A percentile compares a stretch with the other conserved stretches of the same genome.
Evolutionary conservation across 2,888 invertebrate genomes (phyloP).

Genomic region (Tetranychus piercei): DNA sequence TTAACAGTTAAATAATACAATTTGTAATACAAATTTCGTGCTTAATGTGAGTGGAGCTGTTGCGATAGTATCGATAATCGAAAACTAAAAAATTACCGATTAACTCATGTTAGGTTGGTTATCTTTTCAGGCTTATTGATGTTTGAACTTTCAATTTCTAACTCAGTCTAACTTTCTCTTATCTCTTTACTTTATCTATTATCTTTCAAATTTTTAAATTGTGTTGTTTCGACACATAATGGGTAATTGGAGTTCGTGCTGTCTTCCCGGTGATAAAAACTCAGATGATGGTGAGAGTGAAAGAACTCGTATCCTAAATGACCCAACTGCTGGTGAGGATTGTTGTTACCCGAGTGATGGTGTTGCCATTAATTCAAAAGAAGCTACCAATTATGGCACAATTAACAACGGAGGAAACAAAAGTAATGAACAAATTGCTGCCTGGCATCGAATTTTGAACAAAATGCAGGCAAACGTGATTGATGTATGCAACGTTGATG

Average conservation of each 20-base stretch:
- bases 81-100: too few species aligned
- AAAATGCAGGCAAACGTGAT: slow-evolving; percentile 16
- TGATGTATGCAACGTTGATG: slow-evolving; percentile 11
- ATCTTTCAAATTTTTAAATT: not conserved
- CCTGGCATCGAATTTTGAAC: slow-evolving; percentile 12
- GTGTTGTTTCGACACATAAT: not conserved
- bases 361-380: not conserved
- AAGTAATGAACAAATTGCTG: not conserved
- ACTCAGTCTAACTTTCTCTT: not conserved
- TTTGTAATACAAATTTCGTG: too few species aligned
- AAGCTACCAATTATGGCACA: not conserved
- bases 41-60: too few species aligned
- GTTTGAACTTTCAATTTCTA: too few species aligned
- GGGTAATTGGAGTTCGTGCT: slow-evolving; percentile 15
- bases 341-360: not conserved
- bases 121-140: too few species aligned
- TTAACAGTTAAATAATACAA: too few species aligned
- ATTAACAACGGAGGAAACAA: not conserved
- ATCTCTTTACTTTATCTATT: not conserved
- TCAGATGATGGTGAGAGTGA: slow-evolving; percentile 9
- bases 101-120: too few species aligned
- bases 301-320: not conserved
- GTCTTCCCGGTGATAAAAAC: slow-evolving; percentile 13
- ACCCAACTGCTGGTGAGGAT: not conserved
- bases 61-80: too few species aligned